Evolutionary conservation across 2,888 invertebrate species (phyloP), one percentile per base, ranked within the genome.

Genomic region (Acleris laterana): DNA sequence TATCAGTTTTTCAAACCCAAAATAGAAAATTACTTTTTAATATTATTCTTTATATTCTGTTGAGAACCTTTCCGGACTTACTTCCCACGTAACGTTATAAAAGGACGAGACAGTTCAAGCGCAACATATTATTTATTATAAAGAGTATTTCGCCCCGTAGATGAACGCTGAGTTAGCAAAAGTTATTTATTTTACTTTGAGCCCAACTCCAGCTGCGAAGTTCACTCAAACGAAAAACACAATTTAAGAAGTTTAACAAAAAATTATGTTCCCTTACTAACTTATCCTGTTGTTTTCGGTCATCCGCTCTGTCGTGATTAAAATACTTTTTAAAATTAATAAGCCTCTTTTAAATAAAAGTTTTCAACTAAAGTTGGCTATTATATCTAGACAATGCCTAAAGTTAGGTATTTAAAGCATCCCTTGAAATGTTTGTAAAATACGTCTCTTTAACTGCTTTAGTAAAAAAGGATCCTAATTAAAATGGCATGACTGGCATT

Each of bases 141-240:
- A 69, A 57, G 68, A 51, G 57, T 64, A 61, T 70, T 71, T 72
- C 68, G 70, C 48, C 67, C 71, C 69, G 62, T 59, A 72, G 71
- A 76, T 74, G 74, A 73, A 72, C 73, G 73, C 73, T 71, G 75
- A 75, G 74, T 78, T 77, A 69, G 69, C 60, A 64, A 73, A 77
- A 77, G 72, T 78, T 78, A 74, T 76, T 76, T 74, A 74, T 76
- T 75, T 72, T 71, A 69, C 65, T 63, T 63, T 55, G 65, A 70
- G 63, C 66, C 69, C 70, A 32, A 59, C 71, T 62, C 72, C 76
- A 72, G 75, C 71, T 74, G 72, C 68, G 63, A 73, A 74, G 77
- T 73, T 76, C 74, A 77, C 72, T 80, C 77, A 76, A 75, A 77
- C 76, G 78, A 77, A 78, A 82, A 80, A 81, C 78, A 82, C 77